A percentile compares a stretch with the other conserved stretches of the same genome.
Evolutionary conservation across 1,140 invertebrate genomes (phyloP).

Genomic region (Magallana angulata): DNA sequence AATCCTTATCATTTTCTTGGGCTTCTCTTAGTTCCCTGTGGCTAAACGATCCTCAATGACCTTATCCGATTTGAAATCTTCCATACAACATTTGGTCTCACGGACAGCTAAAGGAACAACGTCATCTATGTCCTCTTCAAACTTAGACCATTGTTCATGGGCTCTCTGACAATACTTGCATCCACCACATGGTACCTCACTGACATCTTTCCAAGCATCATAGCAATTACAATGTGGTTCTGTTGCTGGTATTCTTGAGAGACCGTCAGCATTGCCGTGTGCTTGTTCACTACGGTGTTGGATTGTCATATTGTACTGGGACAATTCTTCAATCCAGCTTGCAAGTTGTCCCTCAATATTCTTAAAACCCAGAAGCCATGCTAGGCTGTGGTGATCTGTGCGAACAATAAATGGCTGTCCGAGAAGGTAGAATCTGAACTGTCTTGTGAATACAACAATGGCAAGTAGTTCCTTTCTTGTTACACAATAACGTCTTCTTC

Average conservation of each 20-base stretch:
- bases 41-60: not conserved
- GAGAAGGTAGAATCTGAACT: conserved; percentile 14
- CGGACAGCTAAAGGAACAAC: not conserved
- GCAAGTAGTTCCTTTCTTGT: conserved; percentile 58
- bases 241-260: conserved; percentile 42
- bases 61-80: not conserved
- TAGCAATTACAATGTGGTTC: not conserved
- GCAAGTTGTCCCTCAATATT: conserved; percentile 61
- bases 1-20: not conserved
- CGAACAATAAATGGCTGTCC: conserved; percentile 57
- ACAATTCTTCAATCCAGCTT: conserved; percentile 65
- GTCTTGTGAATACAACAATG: conserved; percentile 5
- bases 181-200: conserved; percentile 50
- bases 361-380: conserved; percentile 52
- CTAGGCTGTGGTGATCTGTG: conserved; percentile 56
- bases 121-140: not conserved
- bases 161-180: conserved; percentile 48
- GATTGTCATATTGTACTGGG: conserved; percentile 55
- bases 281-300: too few species aligned
- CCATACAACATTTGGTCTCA: not conserved
- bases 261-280: conserved; percentile 66
- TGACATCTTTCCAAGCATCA: not conserved
- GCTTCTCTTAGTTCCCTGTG: not conserved
- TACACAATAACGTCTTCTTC: conserved; percentile 59
- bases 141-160: conserved; percentile 36